Evolutionary conservation across 2,797 vertebrate genomes (phyloP), one percentile per base, ranked within the genome.

Genomic region (Sternarchorhynchus goeldii): DNA sequence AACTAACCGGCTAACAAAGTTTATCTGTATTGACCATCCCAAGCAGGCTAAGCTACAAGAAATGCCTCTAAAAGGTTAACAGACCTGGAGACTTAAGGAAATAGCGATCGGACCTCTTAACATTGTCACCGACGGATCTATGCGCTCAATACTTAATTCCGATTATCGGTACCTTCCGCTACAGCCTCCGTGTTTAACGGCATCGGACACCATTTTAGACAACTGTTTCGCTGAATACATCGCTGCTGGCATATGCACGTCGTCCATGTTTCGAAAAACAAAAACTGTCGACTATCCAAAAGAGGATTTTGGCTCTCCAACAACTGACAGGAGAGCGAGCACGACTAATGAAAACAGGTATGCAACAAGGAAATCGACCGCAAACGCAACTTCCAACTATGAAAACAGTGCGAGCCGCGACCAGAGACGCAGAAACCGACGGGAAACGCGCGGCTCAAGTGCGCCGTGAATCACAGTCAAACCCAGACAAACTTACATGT

Each of bases 401-500:
- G 45, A 50, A 50, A 50, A 50, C 81, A 16, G 18, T 59, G 36
- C 45, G 59, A 63, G 62, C n/a, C 2, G 39, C 10, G 5, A 3
- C n/a, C 17, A n/a, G 53, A 62, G 64, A 74, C n/a, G 17, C 17
- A 1, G 16, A 14, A 55, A 55, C 14, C 25, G 16, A 69, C 50
- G 90, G 88, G 90, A 93, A 90, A 90, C 91, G 93, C 90, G 92
- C 92, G 53, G 12, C 45, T 50, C 2, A 39, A 77, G 7, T 53
- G 12, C 4, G 17, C 20, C 34, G 18, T 12, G 41, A 56, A 57
- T 21, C 76, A 17, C 71, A 72, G 64, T 45, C 53, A 91, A 91
- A 86, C 83, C 88, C 81, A 88, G 83, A 79, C 81, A 93, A 96
- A 98, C 96, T 97, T 96, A 97, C 96, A 95, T 95, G 94, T 93